Conservation (phyloP, 1,140 invertebrate species). For the Lasioglossum baleicum region DNA sequence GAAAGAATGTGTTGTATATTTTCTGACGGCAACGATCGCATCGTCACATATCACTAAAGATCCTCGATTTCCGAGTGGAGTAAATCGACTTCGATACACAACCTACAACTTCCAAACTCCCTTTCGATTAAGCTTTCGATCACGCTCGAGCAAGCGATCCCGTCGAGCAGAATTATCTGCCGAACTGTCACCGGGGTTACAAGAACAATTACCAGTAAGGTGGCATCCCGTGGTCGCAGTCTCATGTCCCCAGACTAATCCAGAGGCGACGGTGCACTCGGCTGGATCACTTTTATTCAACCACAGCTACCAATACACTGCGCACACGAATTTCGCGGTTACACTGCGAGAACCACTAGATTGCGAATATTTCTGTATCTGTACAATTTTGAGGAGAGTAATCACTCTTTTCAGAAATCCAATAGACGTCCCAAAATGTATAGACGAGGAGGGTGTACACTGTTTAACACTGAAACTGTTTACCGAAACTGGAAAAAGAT, state of each 20-base stretch:
- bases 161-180: not conserved
- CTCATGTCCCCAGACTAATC: slow-evolving; percentile 63
- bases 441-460: too few species aligned
- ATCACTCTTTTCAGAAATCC: too few species aligned
- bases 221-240: slow-evolving; percentile 72
- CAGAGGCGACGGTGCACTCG: slow-evolving; percentile 15
- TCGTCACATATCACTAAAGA: too few species aligned
- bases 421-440: too few species aligned
- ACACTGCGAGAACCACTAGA: too few species aligned
- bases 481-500: too few species aligned
- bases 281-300: slow-evolving; percentile 44
- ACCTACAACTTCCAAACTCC: not conserved
- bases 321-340: not conserved
- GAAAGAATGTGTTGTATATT: too few species aligned
- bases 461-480: too few species aligned
- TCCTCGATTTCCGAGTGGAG: too few species aligned
- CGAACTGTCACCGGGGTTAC: not conserved
- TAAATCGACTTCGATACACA: not conserved
- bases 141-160: not conserved
- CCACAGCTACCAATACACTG: slow-evolving; percentile 29
- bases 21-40: too few species aligned
- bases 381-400: too few species aligned
- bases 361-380: too few species aligned
- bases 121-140: slow-evolving; percentile 1
- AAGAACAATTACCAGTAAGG: slow-evolving; percentile 75